A percentile compares a stretch with the other conserved stretches of the same genome.
These are phyloP conservation scores for Lacerta agilis DNA, from an alignment of 2,797 vertebrate genomes.

Conservation along the genomic window DNA sequence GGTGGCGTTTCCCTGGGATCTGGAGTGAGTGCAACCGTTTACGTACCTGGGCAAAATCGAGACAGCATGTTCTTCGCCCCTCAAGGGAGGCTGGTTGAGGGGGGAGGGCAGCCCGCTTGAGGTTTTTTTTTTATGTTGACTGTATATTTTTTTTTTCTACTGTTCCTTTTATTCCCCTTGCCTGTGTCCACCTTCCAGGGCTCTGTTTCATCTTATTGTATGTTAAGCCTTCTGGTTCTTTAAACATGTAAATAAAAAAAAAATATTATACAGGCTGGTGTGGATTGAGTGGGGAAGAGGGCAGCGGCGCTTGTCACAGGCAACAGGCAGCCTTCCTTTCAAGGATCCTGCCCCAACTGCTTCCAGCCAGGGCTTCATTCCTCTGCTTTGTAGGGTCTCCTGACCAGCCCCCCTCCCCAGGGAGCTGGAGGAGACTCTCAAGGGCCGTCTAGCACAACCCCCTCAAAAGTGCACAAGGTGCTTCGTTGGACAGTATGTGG, in stretches of 20 bases:
- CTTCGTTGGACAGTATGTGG: too few relatives aligned
- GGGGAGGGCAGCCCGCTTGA: constrained; percentile 45
- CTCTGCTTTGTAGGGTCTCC: too few relatives aligned
- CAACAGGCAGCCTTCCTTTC: too few relatives aligned
- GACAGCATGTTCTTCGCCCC: constrained; percentile 62
- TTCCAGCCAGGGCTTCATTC: background rate
- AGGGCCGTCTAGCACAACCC: too few relatives aligned
- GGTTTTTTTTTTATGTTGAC: constrained; percentile 71
- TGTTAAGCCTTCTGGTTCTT: constrained; percentile 71
- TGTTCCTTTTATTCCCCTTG: constrained; percentile 49
- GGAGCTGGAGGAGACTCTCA: too few relatives aligned
- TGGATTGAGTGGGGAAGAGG: background rate
- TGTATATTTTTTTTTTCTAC: constrained; percentile 62
- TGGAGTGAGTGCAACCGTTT: background rate
- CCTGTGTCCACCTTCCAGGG: constrained; percentile 37
- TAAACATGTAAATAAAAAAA: constrained; percentile 81
- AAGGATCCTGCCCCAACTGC: background rate
- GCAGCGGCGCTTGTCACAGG: too few relatives aligned
- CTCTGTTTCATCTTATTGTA: constrained; percentile 56
- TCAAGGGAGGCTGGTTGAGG: constrained; percentile 44
- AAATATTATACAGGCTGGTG: constrained; percentile 66
- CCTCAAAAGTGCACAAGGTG: too few relatives aligned
- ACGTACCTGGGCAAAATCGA: background rate
- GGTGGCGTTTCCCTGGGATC: background rate
- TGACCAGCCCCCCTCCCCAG: too few relatives aligned